Conservation (phyloP, 2,888 invertebrate species). For the Heliconius sara region DNA sequence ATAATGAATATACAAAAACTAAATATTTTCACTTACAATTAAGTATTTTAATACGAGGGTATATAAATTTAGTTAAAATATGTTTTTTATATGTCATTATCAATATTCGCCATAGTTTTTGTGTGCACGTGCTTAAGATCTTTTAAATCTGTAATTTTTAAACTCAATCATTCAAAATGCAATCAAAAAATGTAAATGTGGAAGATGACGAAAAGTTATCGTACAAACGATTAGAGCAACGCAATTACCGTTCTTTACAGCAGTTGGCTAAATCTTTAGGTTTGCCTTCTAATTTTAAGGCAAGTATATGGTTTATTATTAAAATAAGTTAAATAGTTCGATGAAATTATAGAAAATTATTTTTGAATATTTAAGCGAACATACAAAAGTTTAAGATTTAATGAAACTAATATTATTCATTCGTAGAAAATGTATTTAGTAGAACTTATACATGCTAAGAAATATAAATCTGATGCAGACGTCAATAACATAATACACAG, state of each 20-base stretch:
- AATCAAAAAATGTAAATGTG: conserved; percentile 40
- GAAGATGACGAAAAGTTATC: conserved; percentile 50
- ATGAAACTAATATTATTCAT: not conserved
- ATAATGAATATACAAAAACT: not conserved
- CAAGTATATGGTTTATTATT: conserved; percentile 40
- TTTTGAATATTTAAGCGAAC: not conserved
- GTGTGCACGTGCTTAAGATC: conserved; percentile 45
- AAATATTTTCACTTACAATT: not conserved
- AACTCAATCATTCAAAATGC: no score
- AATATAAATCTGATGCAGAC: conserved; percentile 54
- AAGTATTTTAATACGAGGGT: conserved; percentile 18
- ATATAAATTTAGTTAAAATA: conserved; percentile 13
- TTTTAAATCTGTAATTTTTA: not conserved
- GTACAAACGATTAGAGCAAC: conserved; percentile 54
- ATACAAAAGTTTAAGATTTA: not conserved
- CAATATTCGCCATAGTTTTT: not conserved
- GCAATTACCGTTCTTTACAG: conserved; percentile 68
- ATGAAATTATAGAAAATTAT: not conserved
- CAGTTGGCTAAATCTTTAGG: conserved; percentile 64
- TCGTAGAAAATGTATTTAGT: conserved; percentile 69
- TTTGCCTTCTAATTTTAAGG: conserved; percentile 75
- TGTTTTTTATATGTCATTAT: conserved; percentile 25
- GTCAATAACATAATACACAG: conserved; percentile 57
- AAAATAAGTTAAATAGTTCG: not conserved
- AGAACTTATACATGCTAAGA: conserved; percentile 67